Base-by-base conservation (phyloP, 35 echinoderm and acorn worm genomes). In the Stichopus chloronotus region DNA sequence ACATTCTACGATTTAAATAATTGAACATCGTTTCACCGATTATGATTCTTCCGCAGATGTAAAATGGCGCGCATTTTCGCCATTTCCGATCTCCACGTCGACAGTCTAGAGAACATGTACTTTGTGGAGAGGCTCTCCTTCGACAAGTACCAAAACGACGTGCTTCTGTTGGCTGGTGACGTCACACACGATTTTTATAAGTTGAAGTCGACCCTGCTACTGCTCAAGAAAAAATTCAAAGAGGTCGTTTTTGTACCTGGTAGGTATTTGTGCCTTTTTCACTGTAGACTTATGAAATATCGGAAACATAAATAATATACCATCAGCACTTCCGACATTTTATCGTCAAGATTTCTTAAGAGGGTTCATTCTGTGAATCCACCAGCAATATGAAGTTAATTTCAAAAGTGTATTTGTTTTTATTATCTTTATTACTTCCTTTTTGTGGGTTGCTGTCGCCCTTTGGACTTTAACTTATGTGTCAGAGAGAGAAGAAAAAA, bases 181-280 rank as follows among this genome's bases (percentile, higher is more conserved):
- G 97, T 95, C 63, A 96, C 95, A 14, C 93, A 99, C 60, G 89
- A 87, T 10, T 52, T 96, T 5, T 59, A 88, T 4, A 94, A 95
- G 2, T 82, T 99, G 3, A 94, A 92, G 76, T 84, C 97, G 9
- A 95, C 94, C 5, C 90, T 99, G 7, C 71, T 92, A 19, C 61
- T 89, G 52, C 97, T 99, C 17, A 94, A 84, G 56, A 93, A 95
- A 23, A 96, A 94, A 86, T 99, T 99, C 58, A 93, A 94, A 25
- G 92, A 94, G 22, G 97, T 99, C 7, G 96, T 96, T 88, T 99
- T 93, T 59, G 97, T 99, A 80, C 97, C 97, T 84, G 97, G 97
- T 99, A 92, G 17, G 82, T 65, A 43, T 43, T 3, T 3, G 30
- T 43, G 0, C 9, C 13, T 22, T 72, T 72, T 72, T 72, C 69